Evolutionary conservation across 2,797 vertebrate genomes (phyloP).

Genomic region (Dromococcyx pavoninus): DNA sequence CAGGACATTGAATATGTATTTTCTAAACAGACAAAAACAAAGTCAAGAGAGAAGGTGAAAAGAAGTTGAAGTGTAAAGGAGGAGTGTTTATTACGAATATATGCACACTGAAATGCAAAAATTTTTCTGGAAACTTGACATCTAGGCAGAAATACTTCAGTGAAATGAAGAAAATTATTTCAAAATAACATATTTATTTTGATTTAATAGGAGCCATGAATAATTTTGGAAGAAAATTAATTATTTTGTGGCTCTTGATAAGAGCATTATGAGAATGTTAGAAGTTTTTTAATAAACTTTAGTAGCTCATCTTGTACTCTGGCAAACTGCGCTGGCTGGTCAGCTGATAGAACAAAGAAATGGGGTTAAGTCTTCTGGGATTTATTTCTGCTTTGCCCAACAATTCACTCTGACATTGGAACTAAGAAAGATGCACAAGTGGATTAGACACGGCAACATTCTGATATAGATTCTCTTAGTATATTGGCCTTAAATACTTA

Average conservation of each 20-base stretch:
- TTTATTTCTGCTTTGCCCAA: background rate
- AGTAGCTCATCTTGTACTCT: background rate
- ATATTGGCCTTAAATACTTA: background rate
- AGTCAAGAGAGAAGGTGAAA: background rate
- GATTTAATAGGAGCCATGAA: background rate
- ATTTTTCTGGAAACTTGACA: background rate
- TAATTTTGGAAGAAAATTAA: background rate
- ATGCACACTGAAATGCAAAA: background rate
- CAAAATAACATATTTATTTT: background rate
- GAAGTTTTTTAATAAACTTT: background rate
- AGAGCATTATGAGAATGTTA: background rate
- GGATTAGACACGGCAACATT: background rate
- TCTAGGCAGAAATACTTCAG: background rate
- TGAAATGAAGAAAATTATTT: background rate
- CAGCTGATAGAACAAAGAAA: background rate
- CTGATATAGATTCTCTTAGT: background rate
- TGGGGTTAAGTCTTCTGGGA: background rate
- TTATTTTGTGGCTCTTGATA: background rate
- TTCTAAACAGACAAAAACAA: background rate
- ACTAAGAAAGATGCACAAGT: background rate
- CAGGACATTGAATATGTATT: background rate
- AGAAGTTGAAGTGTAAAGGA: background rate
- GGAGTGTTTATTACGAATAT: background rate
- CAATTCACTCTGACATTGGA: background rate
- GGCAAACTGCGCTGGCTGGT: accelerated